Percentiles rank a stretch among this genome's conserved stretches.
These are phyloP conservation scores for Pitta sordida DNA, from an alignment of 2,113 vertebrate species.

Conservation along the genomic window DNA sequence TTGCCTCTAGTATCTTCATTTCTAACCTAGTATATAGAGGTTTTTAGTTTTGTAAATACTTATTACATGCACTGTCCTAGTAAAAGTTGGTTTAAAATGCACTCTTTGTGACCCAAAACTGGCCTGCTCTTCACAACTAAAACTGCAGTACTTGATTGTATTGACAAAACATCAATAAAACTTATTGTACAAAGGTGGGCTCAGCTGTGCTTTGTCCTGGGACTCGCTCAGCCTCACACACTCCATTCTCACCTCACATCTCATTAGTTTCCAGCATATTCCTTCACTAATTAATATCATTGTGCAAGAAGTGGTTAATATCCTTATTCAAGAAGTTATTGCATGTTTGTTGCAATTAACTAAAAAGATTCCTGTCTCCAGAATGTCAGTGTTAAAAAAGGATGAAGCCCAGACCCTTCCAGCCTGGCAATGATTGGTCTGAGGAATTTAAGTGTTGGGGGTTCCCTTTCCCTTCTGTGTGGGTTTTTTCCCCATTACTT, in stretches of 20 bases:
- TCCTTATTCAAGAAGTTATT: background rate
- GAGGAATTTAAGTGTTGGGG: background rate
- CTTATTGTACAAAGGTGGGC: slow-evolving; percentile 56
- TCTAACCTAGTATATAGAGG: slow-evolving; percentile 71
- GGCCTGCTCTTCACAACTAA: slow-evolving; percentile 86
- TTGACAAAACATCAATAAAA: slow-evolving; percentile 93
- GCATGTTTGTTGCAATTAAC: background rate
- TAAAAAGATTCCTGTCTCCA: background rate
- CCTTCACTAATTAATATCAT: no score
- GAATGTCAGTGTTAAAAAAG: background rate
- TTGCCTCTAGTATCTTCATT: slow-evolving; percentile 66
- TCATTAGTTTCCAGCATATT: background rate
- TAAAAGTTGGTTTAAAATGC: slow-evolving; percentile 85
- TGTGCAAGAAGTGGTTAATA: no score
- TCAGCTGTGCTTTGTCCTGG: slow-evolving; percentile 10
- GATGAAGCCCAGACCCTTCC: background rate
- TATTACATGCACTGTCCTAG: slow-evolving; percentile 85
- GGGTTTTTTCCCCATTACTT: background rate
- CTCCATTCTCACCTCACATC: background rate
- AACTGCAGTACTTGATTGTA: slow-evolving; percentile 90
- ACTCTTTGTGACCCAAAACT: slow-evolving; percentile 85
- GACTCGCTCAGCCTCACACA: background rate
- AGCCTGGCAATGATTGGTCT: background rate
- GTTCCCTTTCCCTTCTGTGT: background rate
- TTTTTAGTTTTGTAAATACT: slow-evolving; percentile 78